Evolutionary conservation across 2,888 invertebrate species (phyloP), one percentile per base, ranked within the genome.

Genomic region (Hydroisotoma schaefferi): DNA sequence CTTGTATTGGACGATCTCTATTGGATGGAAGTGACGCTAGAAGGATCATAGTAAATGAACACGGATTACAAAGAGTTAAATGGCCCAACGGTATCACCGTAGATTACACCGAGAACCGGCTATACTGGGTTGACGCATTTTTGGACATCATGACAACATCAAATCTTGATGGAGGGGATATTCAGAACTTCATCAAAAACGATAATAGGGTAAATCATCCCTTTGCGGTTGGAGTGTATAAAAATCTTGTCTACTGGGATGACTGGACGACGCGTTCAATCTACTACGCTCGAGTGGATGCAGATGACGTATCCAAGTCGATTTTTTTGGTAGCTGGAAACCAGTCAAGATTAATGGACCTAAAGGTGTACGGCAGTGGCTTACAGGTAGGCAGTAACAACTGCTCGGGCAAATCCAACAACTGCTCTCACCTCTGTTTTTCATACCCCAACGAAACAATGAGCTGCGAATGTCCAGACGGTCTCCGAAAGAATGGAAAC

Each of bases 21-120:
- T 80, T 92, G 64, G 90, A 92, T 75, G 93, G 93, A 0, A 81
- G 80, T 0, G 81, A 87, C 63, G 82, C 85, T 0, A 82, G 81
- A 70, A 82, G 80, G 64, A 76, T 89, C 57, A 87, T 88, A 71
- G 81, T 81, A 0, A 68, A 68, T 48, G 40, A 55, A 6, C 49
- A 52, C n/a, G 46, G 23, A 26, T 40, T 22, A 3, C 67, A 74
- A 12, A 67, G 33, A 27, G 87, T 93, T 0, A 83, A 85, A 68
- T 90, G 90, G 90, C 92, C 92, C 0, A 92, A 91, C 75, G 90
- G 90, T 18, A 86, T 90, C 57, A 86, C 92, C 0, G 84, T 94
- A 26, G 93, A 94, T 77, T 85, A 86, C 73, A 27, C 20, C 1
- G 84, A 87, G 0, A 87, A 90, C 73, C 80, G 86, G 49, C 85